Base-by-base conservation (phyloP, 2,797 vertebrate genomes). In the Danio choprae region DNA sequence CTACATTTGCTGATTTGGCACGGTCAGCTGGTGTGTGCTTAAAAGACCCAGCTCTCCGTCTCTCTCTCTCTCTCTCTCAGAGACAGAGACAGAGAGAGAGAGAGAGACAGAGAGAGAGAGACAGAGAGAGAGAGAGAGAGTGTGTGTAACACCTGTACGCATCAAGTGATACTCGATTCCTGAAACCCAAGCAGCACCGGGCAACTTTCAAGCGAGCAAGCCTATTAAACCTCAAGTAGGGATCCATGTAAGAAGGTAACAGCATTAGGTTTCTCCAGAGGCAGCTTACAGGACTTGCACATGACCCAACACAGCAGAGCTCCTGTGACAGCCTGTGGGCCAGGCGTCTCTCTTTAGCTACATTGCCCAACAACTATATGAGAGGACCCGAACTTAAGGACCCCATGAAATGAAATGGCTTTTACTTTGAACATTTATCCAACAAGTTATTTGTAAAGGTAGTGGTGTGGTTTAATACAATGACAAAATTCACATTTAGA, bases 1-100 rank as follows among this genome's bases (percentile, higher is more conserved):
- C 7, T 46, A 12, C 81, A 83, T 73, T 85, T 86, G 83, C 87
- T 85, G 88, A 90, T 90, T 90, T 41, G 83, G 85, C 87, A 89
- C 74, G 82, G 88, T 91, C 90, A 92, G 90, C 88, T 91, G 90
- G 87, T 87, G 84, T 46, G 77, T 84, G 63, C 7, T 73, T 87
- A 80, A 83, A 79, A 77, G 83, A 75, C 64, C 83, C 38, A 4
- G 81, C 12, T 40, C 53, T 81, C 4, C 7, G 29, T 29, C 29
- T n/a, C n/a, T n/a, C n/a, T n/a, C n/a, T n/a, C n/a, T 29, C 29
- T 29, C 29, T 29, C 29, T 29, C 29, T 29, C 29, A 29, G 1
- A 29, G 29, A 29, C 29, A 29, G 29, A 29, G 1, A 29, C 1
- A 29, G 3, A 29, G 29, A n/a, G n/a, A n/a, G n/a, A n/a, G n/a